Percentiles rank a stretch among this genome's conserved stretches.
Evolutionary conservation across 2,797 vertebrate species (phyloP).

Genomic region (Aldrovandia affinis): DNA sequence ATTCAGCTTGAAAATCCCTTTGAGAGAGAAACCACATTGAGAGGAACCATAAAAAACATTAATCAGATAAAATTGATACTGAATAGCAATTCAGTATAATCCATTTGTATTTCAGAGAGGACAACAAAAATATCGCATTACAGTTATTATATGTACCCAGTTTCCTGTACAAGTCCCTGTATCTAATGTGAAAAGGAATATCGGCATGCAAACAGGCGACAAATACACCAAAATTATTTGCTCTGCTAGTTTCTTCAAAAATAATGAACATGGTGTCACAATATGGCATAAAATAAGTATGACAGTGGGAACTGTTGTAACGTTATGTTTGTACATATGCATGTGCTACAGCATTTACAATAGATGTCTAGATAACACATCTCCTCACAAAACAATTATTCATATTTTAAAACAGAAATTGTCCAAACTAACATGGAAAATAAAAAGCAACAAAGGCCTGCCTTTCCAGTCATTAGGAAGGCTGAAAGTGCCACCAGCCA

Average conservation of each 20-base stretch:
- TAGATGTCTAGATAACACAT: not conserved
- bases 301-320: not conserved
- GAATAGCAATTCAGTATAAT: not conserved
- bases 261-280: not conserved
- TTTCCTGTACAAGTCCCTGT: not conserved
- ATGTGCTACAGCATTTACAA: no score
- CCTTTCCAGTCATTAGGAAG: conserved; percentile 22
- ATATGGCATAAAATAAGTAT: not conserved
- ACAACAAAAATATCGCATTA: not conserved
- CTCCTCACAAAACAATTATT: not conserved
- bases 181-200: not conserved
- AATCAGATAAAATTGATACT: not conserved
- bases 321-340: no score
- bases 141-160: not conserved
- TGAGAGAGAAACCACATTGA: not conserved
- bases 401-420: not conserved
- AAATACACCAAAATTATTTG: not conserved
- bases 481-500: conserved; percentile 8
- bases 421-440: not conserved
- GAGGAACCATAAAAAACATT: not conserved
- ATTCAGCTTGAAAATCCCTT: conserved; percentile 3
- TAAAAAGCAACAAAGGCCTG: not conserved
- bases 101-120: not conserved
- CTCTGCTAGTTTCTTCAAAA: not conserved
- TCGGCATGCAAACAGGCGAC: not conserved